Base-by-base conservation (phyloP, 2,797 vertebrate species). In the Bufotes viridis region DNA sequence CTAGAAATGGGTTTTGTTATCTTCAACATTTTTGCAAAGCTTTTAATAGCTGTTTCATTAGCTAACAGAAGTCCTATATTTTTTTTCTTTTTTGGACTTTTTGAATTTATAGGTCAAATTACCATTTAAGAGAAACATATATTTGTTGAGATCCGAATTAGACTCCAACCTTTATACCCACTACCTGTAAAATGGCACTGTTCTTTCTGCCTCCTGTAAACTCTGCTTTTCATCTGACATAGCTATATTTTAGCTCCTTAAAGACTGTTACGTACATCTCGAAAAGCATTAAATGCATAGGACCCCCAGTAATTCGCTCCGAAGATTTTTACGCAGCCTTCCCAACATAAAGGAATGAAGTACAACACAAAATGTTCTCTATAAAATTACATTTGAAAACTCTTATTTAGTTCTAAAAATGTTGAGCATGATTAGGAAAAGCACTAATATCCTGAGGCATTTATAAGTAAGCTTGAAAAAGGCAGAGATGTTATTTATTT, bases 341-440 rank as follows among this genome's bases (percentile, higher is more conserved):
- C 24, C 34, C 49, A 83, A 78, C 78, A 69, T 70, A 67, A 67
- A 88, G 78, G 53, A 53, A 55, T 78, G 79, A 84, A 69, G 55
- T 55, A 3, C 22, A 67, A 65, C n/a, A 80, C 26, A 63, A 51
- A 80, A 72, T 84, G 74, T 80, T 84, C 76, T 84, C 18, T 53
- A 22, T 87, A 9, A 24, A 70, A 60, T 80, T 81, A 80, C 20
- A 49, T 60, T 13, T 65, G 22, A 14, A 80, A 84, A 7, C n/a
- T 65, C 9, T 26, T 60, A 15, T 84, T 88, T n/a, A 84, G 14
- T 63, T 70, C 53, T 53, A 17, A 29, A 80, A 85, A 61, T 81
- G n/a, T 63, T 85, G 18, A 81, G 57, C n/a, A 24, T 11, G 57
- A 80, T 74, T 81, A 85, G 78, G 67, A 70, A 74, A 60, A 79